These are phyloP conservation scores for Disparrhopalites patrizii DNA, from an alignment of 2,888 invertebrate species.

Conservation along the genomic window DNA sequence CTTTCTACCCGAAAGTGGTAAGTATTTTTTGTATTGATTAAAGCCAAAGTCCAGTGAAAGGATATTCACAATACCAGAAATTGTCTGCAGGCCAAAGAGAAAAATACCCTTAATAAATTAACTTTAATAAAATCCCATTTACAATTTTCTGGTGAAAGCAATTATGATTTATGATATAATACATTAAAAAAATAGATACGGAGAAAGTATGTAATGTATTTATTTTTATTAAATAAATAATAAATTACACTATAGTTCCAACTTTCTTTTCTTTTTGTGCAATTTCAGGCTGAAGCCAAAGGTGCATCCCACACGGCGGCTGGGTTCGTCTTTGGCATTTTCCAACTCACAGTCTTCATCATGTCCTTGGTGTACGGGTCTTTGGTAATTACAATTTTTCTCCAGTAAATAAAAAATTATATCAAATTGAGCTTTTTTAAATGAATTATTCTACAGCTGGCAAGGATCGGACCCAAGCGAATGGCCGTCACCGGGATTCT, in stretches of 20 bases:
- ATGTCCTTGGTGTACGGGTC: slow-evolving; percentile 79
- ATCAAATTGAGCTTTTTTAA: not conserved
- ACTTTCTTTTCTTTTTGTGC: not conserved
- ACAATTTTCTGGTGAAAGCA: too few relatives aligned
- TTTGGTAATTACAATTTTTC: slow-evolving; percentile 55
- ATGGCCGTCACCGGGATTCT: slow-evolving; percentile 79
- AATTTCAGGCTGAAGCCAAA: slow-evolving; percentile 68
- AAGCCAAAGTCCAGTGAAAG: too few relatives aligned
- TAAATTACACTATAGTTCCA: too few relatives aligned
- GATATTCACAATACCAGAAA: not conserved
- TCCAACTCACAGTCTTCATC: slow-evolving; percentile 75
- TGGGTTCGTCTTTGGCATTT: slow-evolving; percentile 80
- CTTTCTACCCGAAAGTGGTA: slow-evolving; percentile 79
- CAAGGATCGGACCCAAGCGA: slow-evolving; percentile 71
- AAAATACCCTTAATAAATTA: too few relatives aligned
- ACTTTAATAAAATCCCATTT: too few relatives aligned
- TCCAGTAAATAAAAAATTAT: not conserved
- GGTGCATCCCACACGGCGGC: slow-evolving; percentile 75
- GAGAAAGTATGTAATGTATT: too few relatives aligned
- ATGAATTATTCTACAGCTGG: slow-evolving; percentile 57
- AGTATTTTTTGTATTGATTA: not conserved
- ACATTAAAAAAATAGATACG: too few relatives aligned
- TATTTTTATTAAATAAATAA: too few relatives aligned
- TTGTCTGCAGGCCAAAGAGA: too few relatives aligned
- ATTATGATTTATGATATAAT: too few relatives aligned